phyloP scores from a whole-genome alignment of 2,113 vertebrate genomes.

The Erpornis zantholeuca region DNA sequence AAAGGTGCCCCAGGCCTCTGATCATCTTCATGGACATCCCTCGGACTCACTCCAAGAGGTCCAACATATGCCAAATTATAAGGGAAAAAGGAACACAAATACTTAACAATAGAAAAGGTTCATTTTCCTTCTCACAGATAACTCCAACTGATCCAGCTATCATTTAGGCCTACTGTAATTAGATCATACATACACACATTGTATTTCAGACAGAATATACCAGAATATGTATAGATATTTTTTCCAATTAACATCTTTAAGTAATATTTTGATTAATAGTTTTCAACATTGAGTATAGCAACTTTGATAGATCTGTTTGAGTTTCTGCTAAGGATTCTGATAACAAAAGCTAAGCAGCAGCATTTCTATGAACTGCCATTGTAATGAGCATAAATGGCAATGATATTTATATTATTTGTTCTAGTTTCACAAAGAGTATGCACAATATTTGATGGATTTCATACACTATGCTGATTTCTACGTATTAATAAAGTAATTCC shows the following conservation, averaged over 20 bases:
- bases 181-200: background rate
- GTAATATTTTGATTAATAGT: background rate
- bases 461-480: background rate
- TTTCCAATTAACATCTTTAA: background rate
- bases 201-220: background rate
- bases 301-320: background rate
- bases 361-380: background rate
- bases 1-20: background rate
- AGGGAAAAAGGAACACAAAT: accelerated
- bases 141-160: background rate
- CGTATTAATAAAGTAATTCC: background rate
- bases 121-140: background rate
- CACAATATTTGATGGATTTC: background rate
- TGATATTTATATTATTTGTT: background rate
- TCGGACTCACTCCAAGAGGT: background rate
- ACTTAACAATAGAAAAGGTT: background rate
- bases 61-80: background rate
- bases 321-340: slow-evolving; percentile 7
- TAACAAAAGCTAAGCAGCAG: slow-evolving; percentile 33
- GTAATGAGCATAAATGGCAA: background rate
- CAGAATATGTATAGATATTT: background rate
- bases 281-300: background rate
- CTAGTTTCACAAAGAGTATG: background rate
- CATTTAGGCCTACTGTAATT: background rate
- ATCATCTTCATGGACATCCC: background rate